Conservation (phyloP, 2,797 vertebrate genomes). For the Aldrovandia affinis region DNA sequence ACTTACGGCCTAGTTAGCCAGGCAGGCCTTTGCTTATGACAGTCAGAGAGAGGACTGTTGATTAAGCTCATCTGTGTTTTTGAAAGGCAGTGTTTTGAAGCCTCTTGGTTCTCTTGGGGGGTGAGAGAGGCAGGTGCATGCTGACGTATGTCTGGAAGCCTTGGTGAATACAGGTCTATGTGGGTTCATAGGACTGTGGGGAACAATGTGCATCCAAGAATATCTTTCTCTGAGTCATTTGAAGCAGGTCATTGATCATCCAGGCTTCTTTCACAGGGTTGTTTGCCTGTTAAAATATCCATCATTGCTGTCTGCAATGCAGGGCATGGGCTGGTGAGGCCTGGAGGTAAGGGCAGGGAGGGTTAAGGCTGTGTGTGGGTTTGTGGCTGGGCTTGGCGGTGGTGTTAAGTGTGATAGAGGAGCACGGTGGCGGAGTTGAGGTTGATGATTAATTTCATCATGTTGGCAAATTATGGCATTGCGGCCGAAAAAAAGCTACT, state of each 20-base stretch:
- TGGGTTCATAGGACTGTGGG: constrained; percentile 7
- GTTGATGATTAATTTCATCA: too few relatives aligned
- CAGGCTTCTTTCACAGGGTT: not conserved
- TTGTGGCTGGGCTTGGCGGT: too few relatives aligned
- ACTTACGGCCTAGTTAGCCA: constrained; percentile 20
- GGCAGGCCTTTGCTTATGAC: constrained; percentile 1
- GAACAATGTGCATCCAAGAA: constrained; percentile 16
- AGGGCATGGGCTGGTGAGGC: too few relatives aligned
- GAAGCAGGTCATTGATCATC: constrained; percentile 5
- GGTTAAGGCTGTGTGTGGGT: too few relatives aligned
- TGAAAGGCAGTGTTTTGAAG: constrained; percentile 17
- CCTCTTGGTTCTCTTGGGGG: not conserved
- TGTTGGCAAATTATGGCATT: not conserved
- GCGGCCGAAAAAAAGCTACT: not conserved
- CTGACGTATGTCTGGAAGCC: constrained; percentile 11
- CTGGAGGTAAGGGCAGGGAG: too few relatives aligned
- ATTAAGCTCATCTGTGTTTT: not conserved
- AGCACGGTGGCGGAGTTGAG: too few relatives aligned
- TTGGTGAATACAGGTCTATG: constrained; percentile 13
- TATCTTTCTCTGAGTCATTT: constrained; percentile 4
- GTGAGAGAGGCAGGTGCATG: not conserved
- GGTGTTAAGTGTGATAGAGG: too few relatives aligned
- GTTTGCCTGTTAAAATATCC: constrained; percentile 8
- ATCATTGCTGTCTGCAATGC: not conserved
- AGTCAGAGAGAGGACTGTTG: constrained; percentile 11